phyloP scores from a whole-genome alignment of 1,140 invertebrate genomes.

The Araneus ventricosus region DNA sequence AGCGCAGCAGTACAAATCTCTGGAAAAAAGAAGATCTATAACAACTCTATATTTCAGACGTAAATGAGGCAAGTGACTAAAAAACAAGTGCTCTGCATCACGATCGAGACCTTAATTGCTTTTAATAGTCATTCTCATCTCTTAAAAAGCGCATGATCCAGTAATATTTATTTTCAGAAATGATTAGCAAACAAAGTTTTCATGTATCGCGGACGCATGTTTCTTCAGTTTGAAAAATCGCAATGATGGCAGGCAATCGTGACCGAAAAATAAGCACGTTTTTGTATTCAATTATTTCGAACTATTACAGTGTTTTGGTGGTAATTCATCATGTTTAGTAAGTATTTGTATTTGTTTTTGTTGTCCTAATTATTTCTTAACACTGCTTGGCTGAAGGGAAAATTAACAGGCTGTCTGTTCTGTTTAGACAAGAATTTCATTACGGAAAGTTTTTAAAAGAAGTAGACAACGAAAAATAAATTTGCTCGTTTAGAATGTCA shows the following conservation, averaged over 20 bases:
- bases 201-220: background rate
- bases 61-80: background rate
- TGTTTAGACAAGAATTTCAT: background rate
- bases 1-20: background rate
- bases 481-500: no score
- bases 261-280: background rate
- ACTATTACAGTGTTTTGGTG: background rate
- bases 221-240: conserved; percentile 12
- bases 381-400: background rate
- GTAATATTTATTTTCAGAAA: conserved; percentile 43
- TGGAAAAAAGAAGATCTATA: background rate
- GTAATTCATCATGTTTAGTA: conserved; percentile 24
- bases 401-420: background rate
- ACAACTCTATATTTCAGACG: background rate
- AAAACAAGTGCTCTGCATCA: background rate
- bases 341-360: background rate
- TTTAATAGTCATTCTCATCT: conserved; percentile 25
- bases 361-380: conserved; percentile 24
- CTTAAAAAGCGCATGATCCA: background rate
- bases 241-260: background rate
- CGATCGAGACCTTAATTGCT: conserved; percentile 12
- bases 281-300: conserved; percentile 4
- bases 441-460: no score
- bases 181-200: conserved; percentile 25
- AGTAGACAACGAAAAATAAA: no score